Base-by-base conservation (phyloP, 2,113 vertebrate species). In the Scopus umbretta region DNA sequence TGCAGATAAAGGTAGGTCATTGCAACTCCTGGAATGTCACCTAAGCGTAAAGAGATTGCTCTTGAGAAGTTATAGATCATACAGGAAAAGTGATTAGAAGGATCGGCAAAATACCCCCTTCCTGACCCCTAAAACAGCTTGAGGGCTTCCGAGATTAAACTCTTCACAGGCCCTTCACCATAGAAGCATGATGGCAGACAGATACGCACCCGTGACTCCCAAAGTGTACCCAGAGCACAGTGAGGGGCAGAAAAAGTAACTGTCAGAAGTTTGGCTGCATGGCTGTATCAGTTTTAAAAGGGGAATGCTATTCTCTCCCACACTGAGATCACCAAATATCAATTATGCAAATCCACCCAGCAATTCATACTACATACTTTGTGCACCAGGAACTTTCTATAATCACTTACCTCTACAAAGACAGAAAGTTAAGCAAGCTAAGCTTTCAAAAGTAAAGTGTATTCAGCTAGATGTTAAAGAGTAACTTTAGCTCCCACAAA, bases 1-100 rank as follows among this genome's bases (percentile, higher is more conserved):
- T 53, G 78, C 62, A 92, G 96, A 94, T 93, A 95, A 94, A 95
- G 45, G 62, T 14, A 90, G 66, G 90, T 81, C 84, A 85, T 43
- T 9, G 19, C 70, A 82, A 87, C 58, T 80, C 56, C 73, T 90
- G 49, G 52, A 96, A 95, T 4, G 45, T 90, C 90, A 94, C 67
- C 66, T 58, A 87, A 88, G 55, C 78, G 81, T 45, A 81, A 70
- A 67, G 49, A 89, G 26, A 82, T 6, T 94, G 66, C 10, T 88
- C 40, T 81, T 56, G 49, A 65, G 30, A 66, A 89, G 58, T 61
- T 89, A 84, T 3, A 87, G 49, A 81, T 67, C 3, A 4, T 26
- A 82, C 38, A 87, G 43, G 23, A 91, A 87, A 96, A 82, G 25
- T 29, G 13, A 67, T 2, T 52, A 52, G n/a, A 81, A 89, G 62